Conservation (phyloP, 2,797 vertebrate species). For the Euphonia xanthogaster region DNA sequence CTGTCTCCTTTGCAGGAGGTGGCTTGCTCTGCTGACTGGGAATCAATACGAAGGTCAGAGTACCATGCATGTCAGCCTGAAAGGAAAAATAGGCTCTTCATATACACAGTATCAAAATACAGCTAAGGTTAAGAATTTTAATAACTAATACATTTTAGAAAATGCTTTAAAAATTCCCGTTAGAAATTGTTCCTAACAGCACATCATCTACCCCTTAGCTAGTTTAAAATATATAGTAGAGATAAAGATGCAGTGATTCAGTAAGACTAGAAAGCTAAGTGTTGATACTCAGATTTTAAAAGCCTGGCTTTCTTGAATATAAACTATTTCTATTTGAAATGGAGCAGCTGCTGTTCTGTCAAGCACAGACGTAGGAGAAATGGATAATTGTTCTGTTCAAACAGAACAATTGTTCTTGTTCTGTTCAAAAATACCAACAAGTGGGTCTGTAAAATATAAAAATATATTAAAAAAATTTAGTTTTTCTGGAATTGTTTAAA, state of each 20-base stretch:
- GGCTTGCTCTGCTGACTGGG: conserved; percentile 88
- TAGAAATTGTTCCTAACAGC: background rate
- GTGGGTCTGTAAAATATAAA: background rate
- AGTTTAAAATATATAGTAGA: background rate
- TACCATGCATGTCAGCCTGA: conserved; percentile 97
- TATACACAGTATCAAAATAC: background rate
- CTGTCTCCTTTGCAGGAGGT: conserved; percentile 89
- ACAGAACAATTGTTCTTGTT: background rate
- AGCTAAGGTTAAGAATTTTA: background rate
- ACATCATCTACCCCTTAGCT: background rate
- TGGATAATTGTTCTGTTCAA: background rate
- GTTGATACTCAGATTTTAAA: background rate
- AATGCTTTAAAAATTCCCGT: background rate
- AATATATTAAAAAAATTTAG: rapidly evolving
- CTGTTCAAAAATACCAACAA: background rate
- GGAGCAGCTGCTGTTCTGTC: background rate
- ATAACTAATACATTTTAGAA: background rate
- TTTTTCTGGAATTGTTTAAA: background rate
- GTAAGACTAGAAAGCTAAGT: background rate
- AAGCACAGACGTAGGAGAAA: background rate
- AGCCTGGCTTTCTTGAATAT: background rate
- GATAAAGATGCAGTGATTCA: background rate
- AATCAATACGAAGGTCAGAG: conserved; percentile 93
- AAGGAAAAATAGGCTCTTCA: conserved; percentile 39
- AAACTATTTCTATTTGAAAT: background rate